A percentile compares a stretch with the other conserved stretches of the same genome.
These are phyloP conservation scores for Scomber colias DNA, from an alignment of 2,113 vertebrate genomes.

Conservation along the genomic window DNA sequence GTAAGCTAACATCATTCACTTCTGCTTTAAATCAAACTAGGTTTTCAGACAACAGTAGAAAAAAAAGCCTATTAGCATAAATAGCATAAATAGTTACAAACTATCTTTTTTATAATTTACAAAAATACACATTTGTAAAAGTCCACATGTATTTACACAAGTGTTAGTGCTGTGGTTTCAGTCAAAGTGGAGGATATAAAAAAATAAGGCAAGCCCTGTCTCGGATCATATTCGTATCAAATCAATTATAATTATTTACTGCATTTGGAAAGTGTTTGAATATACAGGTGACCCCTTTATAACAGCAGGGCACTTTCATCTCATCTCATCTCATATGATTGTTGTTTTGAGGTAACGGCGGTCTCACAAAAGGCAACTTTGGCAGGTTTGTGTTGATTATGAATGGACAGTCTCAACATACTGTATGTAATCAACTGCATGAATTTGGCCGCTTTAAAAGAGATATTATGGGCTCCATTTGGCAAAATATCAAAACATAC, in stretches of 20 bases:
- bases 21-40: slow-evolving; percentile 63
- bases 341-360: slow-evolving; percentile 68
- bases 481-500: slow-evolving; percentile 27
- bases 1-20: slow-evolving; percentile 43
- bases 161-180: slow-evolving; percentile 62
- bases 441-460: slow-evolving; percentile 21
- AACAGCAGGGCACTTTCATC: not conserved
- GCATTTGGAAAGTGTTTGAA: slow-evolving; percentile 25
- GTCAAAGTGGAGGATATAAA: slow-evolving; percentile 52
- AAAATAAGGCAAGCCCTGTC: slow-evolving; percentile 37
- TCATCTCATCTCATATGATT: slow-evolving; percentile 12
- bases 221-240: slow-evolving; percentile 5
- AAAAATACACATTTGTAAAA: slow-evolving; percentile 76
- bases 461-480: slow-evolving; percentile 22
- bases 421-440: not conserved
- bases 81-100: slow-evolving; percentile 84
- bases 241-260: slow-evolving; percentile 33
- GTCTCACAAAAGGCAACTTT: slow-evolving; percentile 74
- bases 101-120: slow-evolving; percentile 78
- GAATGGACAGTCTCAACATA: not conserved
- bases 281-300: not conserved
- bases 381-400: slow-evolving; percentile 49
- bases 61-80: slow-evolving; percentile 79
- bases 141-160: slow-evolving; percentile 55
- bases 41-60: slow-evolving; percentile 61